phyloP scores from a whole-genome alignment of 1,140 invertebrate genomes.

The Chionoecetes opilio region DNA sequence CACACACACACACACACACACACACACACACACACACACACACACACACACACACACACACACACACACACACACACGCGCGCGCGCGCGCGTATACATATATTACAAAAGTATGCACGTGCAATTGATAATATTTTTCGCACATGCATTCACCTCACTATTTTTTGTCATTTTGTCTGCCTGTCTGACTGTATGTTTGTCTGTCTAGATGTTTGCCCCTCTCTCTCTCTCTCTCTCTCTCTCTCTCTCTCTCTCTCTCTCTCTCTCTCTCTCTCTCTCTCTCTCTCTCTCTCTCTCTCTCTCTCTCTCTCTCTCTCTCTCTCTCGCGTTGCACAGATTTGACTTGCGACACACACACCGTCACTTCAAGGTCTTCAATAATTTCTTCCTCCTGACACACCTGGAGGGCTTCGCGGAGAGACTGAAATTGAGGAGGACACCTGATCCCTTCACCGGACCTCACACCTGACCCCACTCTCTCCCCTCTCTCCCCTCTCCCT shows the following conservation, averaged over 20 bases:
- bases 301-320: conserved; percentile 39
- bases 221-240: not conserved
- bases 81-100: not conserved
- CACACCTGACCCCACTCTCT: not conserved
- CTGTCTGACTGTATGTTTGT: not conserved
- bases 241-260: conserved; percentile 1
- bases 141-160: too few species aligned
- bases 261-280: not conserved
- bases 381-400: not conserved
- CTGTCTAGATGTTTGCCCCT: not conserved
- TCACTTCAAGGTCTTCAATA: not conserved
- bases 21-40: conserved; percentile 58
- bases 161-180: too few species aligned
- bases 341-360: not conserved
- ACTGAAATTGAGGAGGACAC: not conserved
- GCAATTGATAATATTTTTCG: too few species aligned
- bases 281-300: conserved; percentile 33
- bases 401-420: not conserved
- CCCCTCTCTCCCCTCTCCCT: not conserved
- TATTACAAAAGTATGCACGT: too few species aligned
- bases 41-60: conserved; percentile 53
- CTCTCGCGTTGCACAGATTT: not conserved
- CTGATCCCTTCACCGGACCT: not conserved
- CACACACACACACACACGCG: conserved; percentile 34
- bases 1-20: conserved; percentile 58